phyloP scores from a whole-genome alignment of 2,113 vertebrate species.

The Zapornia atra region DNA sequence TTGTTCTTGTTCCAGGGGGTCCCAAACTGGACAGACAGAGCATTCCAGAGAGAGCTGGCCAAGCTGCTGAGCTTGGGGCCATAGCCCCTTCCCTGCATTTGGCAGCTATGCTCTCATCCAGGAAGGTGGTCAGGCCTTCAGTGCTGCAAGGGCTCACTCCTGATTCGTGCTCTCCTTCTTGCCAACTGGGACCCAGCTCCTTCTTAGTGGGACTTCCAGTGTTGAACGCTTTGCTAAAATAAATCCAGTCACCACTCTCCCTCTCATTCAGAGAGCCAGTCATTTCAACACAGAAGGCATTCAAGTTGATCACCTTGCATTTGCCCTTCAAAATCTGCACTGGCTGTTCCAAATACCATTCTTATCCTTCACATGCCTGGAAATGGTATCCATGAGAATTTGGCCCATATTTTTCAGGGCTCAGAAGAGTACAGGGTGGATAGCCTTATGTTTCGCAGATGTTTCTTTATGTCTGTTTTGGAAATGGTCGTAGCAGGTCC shows the following conservation, averaged over 20 bases:
- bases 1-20: not conserved
- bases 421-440: not conserved
- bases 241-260: not conserved
- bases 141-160: fast-evolving
- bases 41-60: not conserved
- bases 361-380: not conserved
- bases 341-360: not conserved
- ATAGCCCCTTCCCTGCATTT: not conserved
- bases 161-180: not conserved
- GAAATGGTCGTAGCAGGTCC: not conserved
- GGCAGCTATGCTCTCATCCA: not conserved
- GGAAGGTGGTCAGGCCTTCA: not conserved
- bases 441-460: not conserved
- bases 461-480: not conserved
- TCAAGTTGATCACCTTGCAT: not conserved
- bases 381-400: not conserved
- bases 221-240: not conserved
- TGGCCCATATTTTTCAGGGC: not conserved
- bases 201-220: not conserved
- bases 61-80: not conserved
- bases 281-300: not conserved
- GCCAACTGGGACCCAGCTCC: not conserved
- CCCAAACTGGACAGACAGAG: fast-evolving
- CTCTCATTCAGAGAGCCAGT: not conserved
- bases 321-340: not conserved